These are phyloP conservation scores for Nematolebias whitei DNA, from an alignment of 2,113 vertebrate genomes.

Conservation along the genomic window DNA sequence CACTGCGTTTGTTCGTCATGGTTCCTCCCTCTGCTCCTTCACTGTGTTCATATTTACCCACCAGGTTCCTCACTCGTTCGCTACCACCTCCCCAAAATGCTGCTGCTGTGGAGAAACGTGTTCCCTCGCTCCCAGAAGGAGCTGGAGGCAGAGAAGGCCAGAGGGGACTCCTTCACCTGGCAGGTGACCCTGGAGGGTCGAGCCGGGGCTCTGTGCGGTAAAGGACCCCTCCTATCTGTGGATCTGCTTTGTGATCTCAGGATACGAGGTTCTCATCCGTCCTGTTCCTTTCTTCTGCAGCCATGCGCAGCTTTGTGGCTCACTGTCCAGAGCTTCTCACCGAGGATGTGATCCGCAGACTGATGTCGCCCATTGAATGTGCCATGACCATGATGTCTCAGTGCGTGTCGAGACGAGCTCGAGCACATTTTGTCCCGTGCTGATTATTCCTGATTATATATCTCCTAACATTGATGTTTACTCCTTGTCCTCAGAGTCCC, in stretches of 20 bases:
- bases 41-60: not conserved
- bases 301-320: conserved; percentile 99
- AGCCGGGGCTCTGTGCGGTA: conserved; percentile 96
- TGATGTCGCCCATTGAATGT: conserved; percentile 98
- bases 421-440: too few species aligned
- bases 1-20: not conserved
- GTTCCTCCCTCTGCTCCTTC: not conserved
- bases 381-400: conserved; percentile 99
- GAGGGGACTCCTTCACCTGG: conserved; percentile 97
- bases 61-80: conserved; percentile 94
- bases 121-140: conserved; percentile 98
- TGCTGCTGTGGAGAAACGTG: conserved; percentile 95
- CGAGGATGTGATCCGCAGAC: conserved; percentile 94
- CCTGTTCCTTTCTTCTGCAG: conserved; percentile 66
- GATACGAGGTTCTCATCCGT: not conserved
- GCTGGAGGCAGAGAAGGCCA: conserved; percentile 94
- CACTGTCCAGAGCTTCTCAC: conserved; percentile 97
- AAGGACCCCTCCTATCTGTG: conserved; percentile 43
- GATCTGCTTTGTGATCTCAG: not conserved
- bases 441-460: too few species aligned
- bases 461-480: too few species aligned
- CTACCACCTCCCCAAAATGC: conserved; percentile 98
- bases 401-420: too few species aligned
- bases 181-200: conserved; percentile 97
- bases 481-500: conserved; percentile 83